A percentile compares a stretch with the other conserved stretches of the same genome.
Conservation (phyloP, 2,797 vertebrate genomes). For the Phyllotis vaccarum region DNA sequence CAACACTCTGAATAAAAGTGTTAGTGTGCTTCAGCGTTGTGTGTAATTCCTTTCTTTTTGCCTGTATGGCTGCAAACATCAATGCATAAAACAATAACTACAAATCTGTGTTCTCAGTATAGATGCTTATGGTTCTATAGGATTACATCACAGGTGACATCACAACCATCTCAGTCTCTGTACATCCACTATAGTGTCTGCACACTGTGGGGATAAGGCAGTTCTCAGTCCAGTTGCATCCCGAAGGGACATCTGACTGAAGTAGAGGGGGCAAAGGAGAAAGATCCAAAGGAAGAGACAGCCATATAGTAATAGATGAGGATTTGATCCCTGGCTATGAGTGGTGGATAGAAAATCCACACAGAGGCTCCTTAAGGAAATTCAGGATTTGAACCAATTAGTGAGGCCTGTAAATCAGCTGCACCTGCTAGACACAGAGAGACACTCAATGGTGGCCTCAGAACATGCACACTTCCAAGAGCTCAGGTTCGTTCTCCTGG, state of each 20-base stretch:
- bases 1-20: neutral
- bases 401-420: too few relatives aligned
- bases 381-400: too few relatives aligned
- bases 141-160: too few relatives aligned
- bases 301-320: neutral
- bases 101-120: neutral
- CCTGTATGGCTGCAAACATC: neutral
- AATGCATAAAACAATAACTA: neutral
- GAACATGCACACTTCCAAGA: too few relatives aligned
- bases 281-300: neutral
- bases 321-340: neutral
- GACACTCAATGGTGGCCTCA: too few relatives aligned
- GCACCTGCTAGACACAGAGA: too few relatives aligned
- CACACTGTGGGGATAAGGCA: neutral
- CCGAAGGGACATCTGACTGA: neutral
- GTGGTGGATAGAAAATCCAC: neutral
- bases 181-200: neutral
- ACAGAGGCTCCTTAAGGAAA: neutral
- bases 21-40: neutral
- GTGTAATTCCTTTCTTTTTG: neutral
- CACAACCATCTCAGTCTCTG: neutral
- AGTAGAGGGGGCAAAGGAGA: neutral
- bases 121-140: neutral
- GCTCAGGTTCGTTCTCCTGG: neutral
- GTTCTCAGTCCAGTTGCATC: neutral